Evolutionary conservation across 2,113 vertebrate species (phyloP).

Genomic region (Glaucomys volans): DNA sequence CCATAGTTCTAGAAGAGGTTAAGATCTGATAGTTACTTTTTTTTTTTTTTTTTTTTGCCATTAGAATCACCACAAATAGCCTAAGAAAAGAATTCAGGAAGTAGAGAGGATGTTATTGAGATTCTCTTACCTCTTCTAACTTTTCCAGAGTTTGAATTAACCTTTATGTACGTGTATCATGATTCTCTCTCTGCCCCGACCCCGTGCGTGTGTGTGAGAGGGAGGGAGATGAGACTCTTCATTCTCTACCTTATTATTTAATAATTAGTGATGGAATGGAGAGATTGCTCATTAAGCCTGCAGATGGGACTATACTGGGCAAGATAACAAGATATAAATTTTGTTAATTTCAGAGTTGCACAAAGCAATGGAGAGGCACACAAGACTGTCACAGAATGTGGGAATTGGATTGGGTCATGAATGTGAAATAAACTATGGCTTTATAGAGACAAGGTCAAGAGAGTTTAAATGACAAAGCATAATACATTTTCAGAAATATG

Average conservation of each 20-base stretch:
- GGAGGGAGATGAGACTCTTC: not conserved
- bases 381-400: conserved; percentile 25
- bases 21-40: not conserved
- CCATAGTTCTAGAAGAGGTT: not conserved
- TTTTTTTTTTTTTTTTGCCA: not conserved
- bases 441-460: not conserved
- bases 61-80: not conserved
- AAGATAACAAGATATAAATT: conserved; percentile 22
- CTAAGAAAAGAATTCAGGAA: not conserved
- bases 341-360: conserved; percentile 39
- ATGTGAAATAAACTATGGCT: conserved; percentile 34
- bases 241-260: conserved; percentile 27
- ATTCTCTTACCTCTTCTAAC: not conserved
- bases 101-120: not conserved
- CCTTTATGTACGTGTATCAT: not conserved
- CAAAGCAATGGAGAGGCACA: not conserved
- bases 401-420: conserved; percentile 26
- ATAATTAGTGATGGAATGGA: conserved; percentile 51
- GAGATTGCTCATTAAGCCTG: conserved; percentile 56
- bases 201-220: not conserved
- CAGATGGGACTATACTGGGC: conserved; percentile 27
- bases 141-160: conserved; percentile 25
- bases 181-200: too few species aligned
- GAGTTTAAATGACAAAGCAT: conserved; percentile 47
- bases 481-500: conserved; percentile 46